A percentile compares a stretch with the other conserved stretches of the same genome.
Conservation (phyloP, 2,888 invertebrate species). For the Busseola fusca region DNA sequence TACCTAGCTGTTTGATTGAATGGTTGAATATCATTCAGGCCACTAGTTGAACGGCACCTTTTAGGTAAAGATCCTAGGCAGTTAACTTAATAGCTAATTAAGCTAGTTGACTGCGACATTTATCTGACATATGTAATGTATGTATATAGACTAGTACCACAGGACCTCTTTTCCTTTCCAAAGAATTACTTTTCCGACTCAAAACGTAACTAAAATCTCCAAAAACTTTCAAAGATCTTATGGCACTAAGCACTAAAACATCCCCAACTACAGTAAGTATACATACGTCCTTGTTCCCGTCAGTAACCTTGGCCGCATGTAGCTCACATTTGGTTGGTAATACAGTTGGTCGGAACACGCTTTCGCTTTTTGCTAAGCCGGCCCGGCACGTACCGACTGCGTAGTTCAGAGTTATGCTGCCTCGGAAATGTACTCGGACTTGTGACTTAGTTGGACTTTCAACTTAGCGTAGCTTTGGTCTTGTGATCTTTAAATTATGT, state of each 20-base stretch:
- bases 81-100: neutral
- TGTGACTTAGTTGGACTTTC: conserved; percentile 41
- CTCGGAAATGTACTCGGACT: conserved; percentile 40
- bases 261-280: neutral
- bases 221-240: neutral
- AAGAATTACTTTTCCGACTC: neutral
- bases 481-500: conserved; percentile 51
- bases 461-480: conserved; percentile 19
- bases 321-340: conserved; percentile 65
- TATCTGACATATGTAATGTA: neutral
- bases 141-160: neutral
- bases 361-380: conserved; percentile 77
- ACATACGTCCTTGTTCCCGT: conserved; percentile 23
- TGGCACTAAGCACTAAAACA: conserved; percentile 7
- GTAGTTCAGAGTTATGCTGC: conserved; percentile 40
- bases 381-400: conserved; percentile 45
- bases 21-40: neutral
- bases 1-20: neutral
- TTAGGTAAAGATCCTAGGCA: neutral
- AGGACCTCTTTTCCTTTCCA: neutral
- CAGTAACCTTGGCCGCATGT: conserved; percentile 53
- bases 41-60: neutral
- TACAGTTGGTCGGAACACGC: conserved; percentile 73
- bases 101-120: neutral
- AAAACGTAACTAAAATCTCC: conserved; percentile 16